Conservation (phyloP, 2,888 invertebrate species). For the Euzophera pinguis region DNA sequence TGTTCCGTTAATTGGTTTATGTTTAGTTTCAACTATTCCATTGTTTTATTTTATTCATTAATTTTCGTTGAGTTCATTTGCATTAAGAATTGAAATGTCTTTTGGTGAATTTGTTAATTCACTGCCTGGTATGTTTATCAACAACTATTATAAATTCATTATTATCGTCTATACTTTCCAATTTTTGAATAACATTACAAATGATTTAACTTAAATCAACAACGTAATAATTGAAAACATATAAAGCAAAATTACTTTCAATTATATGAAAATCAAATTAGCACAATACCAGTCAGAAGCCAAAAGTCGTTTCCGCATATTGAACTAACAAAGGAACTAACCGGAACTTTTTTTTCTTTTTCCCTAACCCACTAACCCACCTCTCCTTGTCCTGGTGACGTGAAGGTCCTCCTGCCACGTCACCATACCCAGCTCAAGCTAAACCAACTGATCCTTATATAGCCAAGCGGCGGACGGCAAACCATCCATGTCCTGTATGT, state of each 20-base stretch:
- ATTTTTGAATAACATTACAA: no score
- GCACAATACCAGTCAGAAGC: conserved; percentile 6
- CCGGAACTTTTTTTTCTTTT: conserved; percentile 52
- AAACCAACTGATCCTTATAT: conserved; percentile 87
- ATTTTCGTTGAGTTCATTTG: conserved; percentile 20
- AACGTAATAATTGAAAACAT: background rate
- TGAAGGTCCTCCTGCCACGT: conserved; percentile 81
- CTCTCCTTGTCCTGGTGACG: conserved; percentile 72
- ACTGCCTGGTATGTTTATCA: background rate
- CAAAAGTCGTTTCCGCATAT: conserved; percentile 34
- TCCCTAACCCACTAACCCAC: conserved; percentile 70
- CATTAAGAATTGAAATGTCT: conserved; percentile 34
- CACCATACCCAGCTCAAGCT: conserved; percentile 79
- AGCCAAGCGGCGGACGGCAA: conserved; percentile 96
- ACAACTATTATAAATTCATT: no score
- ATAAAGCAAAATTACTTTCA: background rate
- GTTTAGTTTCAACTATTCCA: conserved; percentile 30
- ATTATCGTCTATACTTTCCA: no score
- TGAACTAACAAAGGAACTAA: conserved; percentile 61
- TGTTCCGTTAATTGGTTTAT: conserved; percentile 52
- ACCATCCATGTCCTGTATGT: conserved; percentile 96
- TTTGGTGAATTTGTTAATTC: conserved; percentile 21
- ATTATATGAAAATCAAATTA: no score
- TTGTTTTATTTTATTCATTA: conserved; percentile 20
- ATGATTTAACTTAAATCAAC: no score